These are phyloP conservation scores for Podilymbus podiceps DNA, from an alignment of 2,113 vertebrate species.

Conservation along the genomic window DNA sequence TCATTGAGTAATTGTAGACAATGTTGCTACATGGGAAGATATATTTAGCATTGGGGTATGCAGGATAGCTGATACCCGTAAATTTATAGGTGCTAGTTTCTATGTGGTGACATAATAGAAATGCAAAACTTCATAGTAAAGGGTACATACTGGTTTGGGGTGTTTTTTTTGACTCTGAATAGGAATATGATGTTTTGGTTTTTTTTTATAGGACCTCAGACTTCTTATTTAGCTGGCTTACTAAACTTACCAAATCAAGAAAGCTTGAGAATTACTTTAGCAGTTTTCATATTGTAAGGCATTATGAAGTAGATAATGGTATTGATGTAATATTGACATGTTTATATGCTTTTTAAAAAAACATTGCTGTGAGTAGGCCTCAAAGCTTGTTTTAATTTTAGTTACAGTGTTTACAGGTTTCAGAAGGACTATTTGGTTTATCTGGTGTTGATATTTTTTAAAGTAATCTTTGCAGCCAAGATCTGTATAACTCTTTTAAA, in stretches of 20 bases:
- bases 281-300: neutral
- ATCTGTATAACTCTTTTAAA: neutral
- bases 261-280: neutral
- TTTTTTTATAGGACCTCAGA: neutral
- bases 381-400: neutral
- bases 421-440: neutral
- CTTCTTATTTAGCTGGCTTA: neutral
- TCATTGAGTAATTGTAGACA: neutral
- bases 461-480: neutral
- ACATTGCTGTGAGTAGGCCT: neutral
- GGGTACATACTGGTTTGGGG: neutral
- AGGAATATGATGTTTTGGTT: neutral
- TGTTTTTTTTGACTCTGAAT: neutral
- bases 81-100: neutral
- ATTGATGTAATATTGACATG: neutral
- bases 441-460: neutral
- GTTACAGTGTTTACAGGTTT: neutral
- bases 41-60: neutral
- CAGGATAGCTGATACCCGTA: neutral
- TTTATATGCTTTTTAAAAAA: conserved; percentile 26
- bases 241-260: neutral
- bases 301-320: neutral
- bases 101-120: neutral
- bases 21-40: accelerated
- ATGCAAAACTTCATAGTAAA: neutral